Percentiles rank a stretch among this genome's conserved stretches.
Conservation (phyloP, 2,113 vertebrate species). For the Callionymus lyra region DNA sequence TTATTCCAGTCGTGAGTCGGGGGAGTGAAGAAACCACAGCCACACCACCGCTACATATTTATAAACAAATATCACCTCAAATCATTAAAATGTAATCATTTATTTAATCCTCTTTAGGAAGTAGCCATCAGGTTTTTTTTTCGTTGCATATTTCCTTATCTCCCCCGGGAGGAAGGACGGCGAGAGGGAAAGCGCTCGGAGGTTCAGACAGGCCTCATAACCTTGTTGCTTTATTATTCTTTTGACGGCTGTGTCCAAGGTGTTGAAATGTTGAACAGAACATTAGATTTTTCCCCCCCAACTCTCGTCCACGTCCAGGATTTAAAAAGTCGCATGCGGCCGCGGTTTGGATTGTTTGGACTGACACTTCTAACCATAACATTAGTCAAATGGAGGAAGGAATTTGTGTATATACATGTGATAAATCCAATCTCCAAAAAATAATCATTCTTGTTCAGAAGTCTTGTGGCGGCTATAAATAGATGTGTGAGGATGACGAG, state of each 20-base stretch:
- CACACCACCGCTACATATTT: neutral
- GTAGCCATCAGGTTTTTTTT: conserved; percentile 20
- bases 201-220: conserved; percentile 72
- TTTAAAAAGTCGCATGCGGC: conserved; percentile 69
- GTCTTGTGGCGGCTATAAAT: neutral
- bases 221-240: conserved; percentile 76
- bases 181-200: conserved; percentile 66
- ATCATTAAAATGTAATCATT: neutral
- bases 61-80: conserved; percentile 6
- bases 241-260: conserved; percentile 67
- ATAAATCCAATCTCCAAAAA: conserved; percentile 64
- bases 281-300: conserved; percentile 62
- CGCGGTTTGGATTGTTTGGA: conserved; percentile 79
- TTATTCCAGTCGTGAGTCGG: too few species aligned
- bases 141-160: conserved; percentile 64
- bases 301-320: conserved; percentile 29
- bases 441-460: neutral
- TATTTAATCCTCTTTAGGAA: too few species aligned
- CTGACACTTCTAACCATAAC: conserved; percentile 74
- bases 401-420: conserved; percentile 60
- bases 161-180: conserved; percentile 61
- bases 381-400: conserved; percentile 62
- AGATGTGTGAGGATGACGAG: too few species aligned
- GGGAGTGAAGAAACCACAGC: too few species aligned
- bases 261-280: conserved; percentile 80